A percentile compares a stretch with the other conserved stretches of the same genome.
These are phyloP conservation scores for Trilocha varians DNA, from an alignment of 2,888 invertebrate genomes.

Conservation along the genomic window DNA sequence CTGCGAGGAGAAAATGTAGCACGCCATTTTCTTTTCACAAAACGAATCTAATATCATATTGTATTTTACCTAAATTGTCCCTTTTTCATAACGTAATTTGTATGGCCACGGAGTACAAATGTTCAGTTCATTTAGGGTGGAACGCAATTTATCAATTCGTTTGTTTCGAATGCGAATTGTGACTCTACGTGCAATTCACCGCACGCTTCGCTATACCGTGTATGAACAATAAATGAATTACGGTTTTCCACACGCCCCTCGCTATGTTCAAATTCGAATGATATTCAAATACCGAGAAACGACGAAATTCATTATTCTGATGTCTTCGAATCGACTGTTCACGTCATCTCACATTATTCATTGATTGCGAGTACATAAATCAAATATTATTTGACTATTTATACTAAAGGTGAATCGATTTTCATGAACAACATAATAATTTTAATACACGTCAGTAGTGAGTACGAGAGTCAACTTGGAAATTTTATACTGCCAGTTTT, in stretches of 20 bases:
- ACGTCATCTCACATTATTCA: too few species aligned
- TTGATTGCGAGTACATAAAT: too few species aligned
- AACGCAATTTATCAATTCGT: conserved; percentile 18
- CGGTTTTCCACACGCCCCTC: conserved; percentile 18
- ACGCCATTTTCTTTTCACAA: too few species aligned
- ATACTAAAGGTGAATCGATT: too few species aligned
- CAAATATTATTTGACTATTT: too few species aligned
- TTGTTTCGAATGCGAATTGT: conserved; percentile 12
- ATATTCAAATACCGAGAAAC: conserved; percentile 25
- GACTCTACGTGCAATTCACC: conserved; percentile 13
- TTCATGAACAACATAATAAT: too few species aligned
- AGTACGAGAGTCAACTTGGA: too few species aligned
- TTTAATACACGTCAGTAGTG: too few species aligned
- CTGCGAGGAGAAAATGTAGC: too few species aligned
- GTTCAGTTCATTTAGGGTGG: not conserved
- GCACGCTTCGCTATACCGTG: conserved; percentile 20
- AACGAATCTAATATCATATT: not conserved
- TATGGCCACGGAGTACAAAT: not conserved
- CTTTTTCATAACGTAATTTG: not conserved
- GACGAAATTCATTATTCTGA: conserved; percentile 23
- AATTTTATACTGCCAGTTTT: too few species aligned
- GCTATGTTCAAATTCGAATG: conserved; percentile 23
- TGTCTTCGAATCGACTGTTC: conserved; percentile 14
- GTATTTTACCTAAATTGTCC: not conserved
- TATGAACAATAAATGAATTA: conserved; percentile 33